Percentiles rank a stretch among this genome's conserved stretches.
Evolutionary conservation across 2,888 invertebrate species (phyloP).

Genomic region (Nebria salina): DNA sequence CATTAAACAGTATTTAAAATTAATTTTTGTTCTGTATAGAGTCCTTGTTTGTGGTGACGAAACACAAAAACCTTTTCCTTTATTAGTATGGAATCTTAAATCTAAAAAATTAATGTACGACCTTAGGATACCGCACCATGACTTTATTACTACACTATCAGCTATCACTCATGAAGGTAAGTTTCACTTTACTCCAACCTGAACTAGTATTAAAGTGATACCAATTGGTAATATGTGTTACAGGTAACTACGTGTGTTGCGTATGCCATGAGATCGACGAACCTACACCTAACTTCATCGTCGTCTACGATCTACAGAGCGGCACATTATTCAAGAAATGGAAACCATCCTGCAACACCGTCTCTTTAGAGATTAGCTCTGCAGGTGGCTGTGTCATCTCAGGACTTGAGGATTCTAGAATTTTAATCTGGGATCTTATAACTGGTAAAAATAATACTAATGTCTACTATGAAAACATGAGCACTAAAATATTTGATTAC

Average conservation of each 20-base stretch:
- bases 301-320: constrained; percentile 89
- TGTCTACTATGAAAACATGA: neutral
- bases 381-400: constrained; percentile 85
- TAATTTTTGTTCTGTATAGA: constrained; percentile 59
- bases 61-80: constrained; percentile 90
- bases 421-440: constrained; percentile 87
- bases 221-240: constrained; percentile 26
- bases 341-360: constrained; percentile 86
- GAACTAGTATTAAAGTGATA: too few relatives aligned
- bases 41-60: constrained; percentile 91
- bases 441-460: constrained; percentile 67
- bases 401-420: constrained; percentile 82
- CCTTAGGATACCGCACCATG: constrained; percentile 87
- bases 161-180: constrained; percentile 86
- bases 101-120: constrained; percentile 87
- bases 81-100: constrained; percentile 88
- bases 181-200: neutral
- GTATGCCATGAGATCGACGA: constrained; percentile 77
- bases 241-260: constrained; percentile 78
- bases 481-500: too few relatives aligned
- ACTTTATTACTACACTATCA: constrained; percentile 84
- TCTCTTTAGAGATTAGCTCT: constrained; percentile 86
- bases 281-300: constrained; percentile 87
- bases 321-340: constrained; percentile 92
- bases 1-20: constrained; percentile 3